phyloP scores from a whole-genome alignment of 2,888 invertebrate genomes.

The Pherbina coryleti region DNA sequence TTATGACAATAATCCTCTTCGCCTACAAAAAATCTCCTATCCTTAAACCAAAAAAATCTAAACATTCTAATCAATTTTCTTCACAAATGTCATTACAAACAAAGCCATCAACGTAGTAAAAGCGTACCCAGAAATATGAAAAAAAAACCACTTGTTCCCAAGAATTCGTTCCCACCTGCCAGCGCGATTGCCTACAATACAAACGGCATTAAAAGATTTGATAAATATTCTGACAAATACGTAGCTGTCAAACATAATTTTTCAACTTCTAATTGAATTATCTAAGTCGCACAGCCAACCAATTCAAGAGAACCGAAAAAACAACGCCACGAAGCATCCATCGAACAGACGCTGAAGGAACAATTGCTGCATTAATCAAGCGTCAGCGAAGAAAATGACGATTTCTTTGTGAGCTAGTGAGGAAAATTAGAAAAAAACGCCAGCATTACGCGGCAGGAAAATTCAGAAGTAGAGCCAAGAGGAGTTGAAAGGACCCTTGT shows the following conservation, averaged over 20 bases:
- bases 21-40: not conserved
- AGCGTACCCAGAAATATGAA: not conserved
- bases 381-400: constrained; percentile 22
- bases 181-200: not conserved
- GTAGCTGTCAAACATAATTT: constrained; percentile 66
- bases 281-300: constrained; percentile 48
- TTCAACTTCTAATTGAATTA: constrained; percentile 67
- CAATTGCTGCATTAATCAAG: constrained; percentile 66
- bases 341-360: constrained; percentile 56
- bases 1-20: not conserved
- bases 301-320: not conserved
- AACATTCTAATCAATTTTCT: not conserved
- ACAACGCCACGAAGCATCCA: not conserved
- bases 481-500: not conserved
- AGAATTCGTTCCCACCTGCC: constrained; percentile 12
- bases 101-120: not conserved
- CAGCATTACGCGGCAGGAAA: not conserved
- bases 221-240: constrained; percentile 67
- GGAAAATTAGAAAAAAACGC: constrained; percentile 16
- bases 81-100: not conserved
- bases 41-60: not conserved
- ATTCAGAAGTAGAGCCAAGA: not conserved
- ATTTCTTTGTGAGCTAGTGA: not conserved
- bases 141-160: constrained; percentile 15
- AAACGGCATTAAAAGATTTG: constrained; percentile 55